Percentiles rank a stretch among this genome's conserved stretches.
These are phyloP conservation scores for Deilephila porcellus DNA, from an alignment of 2,888 invertebrate genomes.

Conservation along the genomic window DNA sequence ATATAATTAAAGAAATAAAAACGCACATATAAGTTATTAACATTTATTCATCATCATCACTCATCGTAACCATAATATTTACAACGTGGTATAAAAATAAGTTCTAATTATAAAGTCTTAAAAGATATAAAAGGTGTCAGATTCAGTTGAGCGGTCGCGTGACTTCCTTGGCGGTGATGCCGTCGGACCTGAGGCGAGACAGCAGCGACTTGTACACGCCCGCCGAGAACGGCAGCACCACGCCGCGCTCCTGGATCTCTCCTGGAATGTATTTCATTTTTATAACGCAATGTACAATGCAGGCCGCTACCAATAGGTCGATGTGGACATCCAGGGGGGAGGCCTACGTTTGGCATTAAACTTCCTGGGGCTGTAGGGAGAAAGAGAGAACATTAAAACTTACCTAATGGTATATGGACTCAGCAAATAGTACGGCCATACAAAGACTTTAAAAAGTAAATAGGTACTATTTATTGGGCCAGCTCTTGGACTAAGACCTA, in stretches of 20 bases:
- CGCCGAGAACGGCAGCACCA: conserved; percentile 94
- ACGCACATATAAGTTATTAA: not conserved
- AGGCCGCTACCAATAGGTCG: no score
- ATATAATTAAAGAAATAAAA: not conserved
- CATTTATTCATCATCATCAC: not conserved
- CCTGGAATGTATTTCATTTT: conserved; percentile 81
- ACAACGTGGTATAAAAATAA: conserved; percentile 22
- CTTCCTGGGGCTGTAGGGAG: no score
- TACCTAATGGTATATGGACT: no score
- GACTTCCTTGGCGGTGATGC: conserved; percentile 85
- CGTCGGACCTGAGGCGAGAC: conserved; percentile 93
- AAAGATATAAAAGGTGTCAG: conserved; percentile 29
- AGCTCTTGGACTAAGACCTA: no score
- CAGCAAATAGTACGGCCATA: no score
- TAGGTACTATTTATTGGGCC: no score
- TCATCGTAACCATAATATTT: conserved; percentile 29
- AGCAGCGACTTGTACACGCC: conserved; percentile 97
- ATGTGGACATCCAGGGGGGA: no score
- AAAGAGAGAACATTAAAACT: no score
- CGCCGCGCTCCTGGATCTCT: conserved; percentile 98
- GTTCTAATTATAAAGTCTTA: not conserved
- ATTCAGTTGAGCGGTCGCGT: conserved; percentile 67
- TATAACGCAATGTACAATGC: not conserved
- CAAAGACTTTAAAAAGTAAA: no score
- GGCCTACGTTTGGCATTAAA: no score